These are phyloP conservation scores for Cyprinodon tularosa DNA, from an alignment of 2,113 vertebrate species.

Conservation along the genomic window DNA sequence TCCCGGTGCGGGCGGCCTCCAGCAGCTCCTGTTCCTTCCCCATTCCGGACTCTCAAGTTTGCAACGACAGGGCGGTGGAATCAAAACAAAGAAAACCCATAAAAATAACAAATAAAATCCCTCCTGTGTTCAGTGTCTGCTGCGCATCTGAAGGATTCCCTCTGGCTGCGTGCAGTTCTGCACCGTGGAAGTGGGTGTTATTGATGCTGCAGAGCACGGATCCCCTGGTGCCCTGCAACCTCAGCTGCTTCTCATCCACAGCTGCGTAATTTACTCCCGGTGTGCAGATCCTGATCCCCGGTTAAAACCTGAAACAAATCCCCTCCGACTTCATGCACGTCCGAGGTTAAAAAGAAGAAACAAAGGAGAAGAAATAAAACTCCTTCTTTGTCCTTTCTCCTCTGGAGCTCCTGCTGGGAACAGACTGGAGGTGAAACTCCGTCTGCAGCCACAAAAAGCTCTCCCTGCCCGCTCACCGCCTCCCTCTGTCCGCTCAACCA, in stretches of 20 bases:
- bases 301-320: constrained; percentile 8
- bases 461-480: constrained; percentile 8
- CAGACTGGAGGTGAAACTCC: constrained; percentile 16
- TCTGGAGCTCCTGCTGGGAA: constrained; percentile 8
- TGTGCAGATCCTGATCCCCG: constrained; percentile 14
- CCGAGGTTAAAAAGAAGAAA: constrained; percentile 14
- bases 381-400: constrained; percentile 5
- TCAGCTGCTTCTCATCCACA: constrained; percentile 38
- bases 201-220: constrained; percentile 56
- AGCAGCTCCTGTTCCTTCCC: constrained; percentile 98
- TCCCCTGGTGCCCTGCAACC: constrained; percentile 20
- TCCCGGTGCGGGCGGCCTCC: constrained; percentile 96
- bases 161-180: constrained; percentile 40
- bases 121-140: constrained; percentile 33
- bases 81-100: constrained; percentile 39
- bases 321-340: neutral
- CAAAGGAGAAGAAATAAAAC: constrained; percentile 23
- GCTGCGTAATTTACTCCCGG: constrained; percentile 33
- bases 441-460: constrained; percentile 14
- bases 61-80: constrained; percentile 42
- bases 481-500: constrained; percentile 14
- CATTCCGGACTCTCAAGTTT: constrained; percentile 84
- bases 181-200: constrained; percentile 31
- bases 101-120: neutral
- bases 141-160: constrained; percentile 42